Evolutionary conservation across 1,140 invertebrate genomes (phyloP).

Genomic region (Coptotermes formosanus): DNA sequence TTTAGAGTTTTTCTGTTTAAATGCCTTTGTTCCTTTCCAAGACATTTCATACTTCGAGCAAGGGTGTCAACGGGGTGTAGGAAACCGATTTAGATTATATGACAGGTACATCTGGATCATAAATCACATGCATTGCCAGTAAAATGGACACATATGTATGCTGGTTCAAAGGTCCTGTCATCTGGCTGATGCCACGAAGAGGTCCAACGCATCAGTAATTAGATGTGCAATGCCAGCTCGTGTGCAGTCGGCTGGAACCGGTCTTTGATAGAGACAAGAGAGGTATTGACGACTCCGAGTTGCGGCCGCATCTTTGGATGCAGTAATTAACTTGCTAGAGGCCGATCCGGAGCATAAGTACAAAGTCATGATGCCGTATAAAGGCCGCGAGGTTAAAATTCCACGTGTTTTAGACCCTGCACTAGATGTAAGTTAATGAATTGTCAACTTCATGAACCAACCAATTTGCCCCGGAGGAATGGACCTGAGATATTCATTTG

Average conservation of each 20-base stretch:
- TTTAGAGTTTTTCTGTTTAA: not conserved
- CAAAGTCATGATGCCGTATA: too few species aligned
- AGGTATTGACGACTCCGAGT: too few species aligned
- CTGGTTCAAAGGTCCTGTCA: not conserved
- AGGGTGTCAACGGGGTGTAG: not conserved
- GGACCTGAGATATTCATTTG: too few species aligned
- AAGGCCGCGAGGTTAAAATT: too few species aligned
- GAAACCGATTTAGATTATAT: not conserved
- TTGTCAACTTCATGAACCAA: too few species aligned
- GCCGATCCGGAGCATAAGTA: too few species aligned
- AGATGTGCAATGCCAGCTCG: not conserved
- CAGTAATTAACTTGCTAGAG: too few species aligned
- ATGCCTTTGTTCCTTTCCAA: not conserved
- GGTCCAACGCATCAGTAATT: not conserved
- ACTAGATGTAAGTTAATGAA: too few species aligned
- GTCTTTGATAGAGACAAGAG: not conserved
- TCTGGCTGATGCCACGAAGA: not conserved
- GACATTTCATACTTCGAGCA: not conserved
- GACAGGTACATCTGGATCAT: not conserved
- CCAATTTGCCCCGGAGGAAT: too few species aligned
- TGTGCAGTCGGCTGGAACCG: not conserved
- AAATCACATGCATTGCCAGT: not conserved
- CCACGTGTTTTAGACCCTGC: too few species aligned
- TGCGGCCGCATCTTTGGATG: too few species aligned
- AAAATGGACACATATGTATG: not conserved